phyloP scores from a whole-genome alignment of 2,797 vertebrate species.

The Danio albolineatus region DNA sequence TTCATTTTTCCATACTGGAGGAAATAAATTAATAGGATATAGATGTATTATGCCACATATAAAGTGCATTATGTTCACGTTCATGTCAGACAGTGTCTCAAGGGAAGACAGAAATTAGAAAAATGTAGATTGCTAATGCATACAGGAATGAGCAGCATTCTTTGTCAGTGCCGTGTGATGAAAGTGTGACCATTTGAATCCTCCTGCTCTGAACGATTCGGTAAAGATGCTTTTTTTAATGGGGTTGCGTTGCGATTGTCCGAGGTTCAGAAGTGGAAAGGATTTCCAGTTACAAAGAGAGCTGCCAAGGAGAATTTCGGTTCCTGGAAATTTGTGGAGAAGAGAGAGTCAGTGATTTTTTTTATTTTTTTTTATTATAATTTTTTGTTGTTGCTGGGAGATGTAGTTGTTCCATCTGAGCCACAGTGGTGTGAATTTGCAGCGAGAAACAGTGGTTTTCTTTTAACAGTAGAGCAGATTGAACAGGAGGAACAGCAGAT shows the following conservation, averaged over 20 bases:
- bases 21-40: constrained; percentile 43
- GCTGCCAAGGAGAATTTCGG: constrained; percentile 35
- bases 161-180: constrained; percentile 15
- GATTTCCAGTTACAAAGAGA: constrained; percentile 36
- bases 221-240: neutral
- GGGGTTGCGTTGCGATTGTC: constrained; percentile 40
- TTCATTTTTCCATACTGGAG: constrained; percentile 24
- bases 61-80: constrained; percentile 64
- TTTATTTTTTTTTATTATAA: no score
- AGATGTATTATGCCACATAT: constrained; percentile 46
- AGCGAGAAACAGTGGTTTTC: constrained; percentile 31
- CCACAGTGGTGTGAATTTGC: constrained; percentile 28
- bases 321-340: constrained; percentile 32
- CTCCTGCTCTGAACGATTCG: constrained; percentile 17
- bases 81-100: constrained; percentile 39
- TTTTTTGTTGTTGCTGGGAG: constrained; percentile 8
- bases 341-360: neutral
- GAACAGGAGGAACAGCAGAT: constrained; percentile 23
- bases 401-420: constrained; percentile 20
- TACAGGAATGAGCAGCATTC: constrained; percentile 53
- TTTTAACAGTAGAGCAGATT: constrained; percentile 19
- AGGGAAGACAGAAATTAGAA: constrained; percentile 46
- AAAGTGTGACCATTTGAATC: neutral
- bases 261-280: constrained; percentile 5
- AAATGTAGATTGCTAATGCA: constrained; percentile 41